Base-by-base conservation (phyloP, 2,888 invertebrate genomes). In the Acleris literana region DNA sequence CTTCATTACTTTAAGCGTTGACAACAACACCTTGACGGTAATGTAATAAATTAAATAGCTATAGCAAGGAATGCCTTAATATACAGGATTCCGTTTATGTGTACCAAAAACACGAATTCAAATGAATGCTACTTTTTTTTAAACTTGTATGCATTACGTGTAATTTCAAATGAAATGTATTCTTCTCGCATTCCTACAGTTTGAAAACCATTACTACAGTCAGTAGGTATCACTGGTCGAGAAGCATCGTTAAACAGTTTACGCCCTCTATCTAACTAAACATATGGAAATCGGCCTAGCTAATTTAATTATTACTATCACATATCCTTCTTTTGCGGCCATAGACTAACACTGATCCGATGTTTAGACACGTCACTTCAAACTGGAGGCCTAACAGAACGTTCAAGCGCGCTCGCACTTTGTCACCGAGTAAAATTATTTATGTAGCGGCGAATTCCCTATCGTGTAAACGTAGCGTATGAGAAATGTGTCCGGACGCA, bases 361-460 rank as follows among this genome's bases (percentile, higher is more conserved):
- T 62, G 62, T 66, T 61, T 53, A 66, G 62, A 66, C 66, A 57
- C 66, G 61, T 66, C 66, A 66, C 65, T 65, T 56, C 46, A 46
- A 46, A 17, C 46, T 7, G 13, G 39, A 39, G 39, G 17, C 46
- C 17, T 16, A 66, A 66, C 66, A 57, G 57, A 55, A 13, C 66
- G 22, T 61, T 43, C 53, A 48, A 57, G 61, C 56, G 52, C 39
- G 22, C 33, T 17, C 46, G 52, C 61, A 46, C 61, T 53, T 48
- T 25, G 64, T 65, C 64, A 60, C 59, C 5, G 20, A 16, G 29
- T 29, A 20, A 49, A 51, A 81, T 83, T 86, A 89, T 90, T 88
- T 87, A 88, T 90, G 85, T 83, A 71, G 81, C 76, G 85, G 85
- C 83, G 82, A 84, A 88, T 88, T 83, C 84, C 84, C 84, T 85